Conservation (phyloP, 2,113 vertebrate species). For the Sorex fumeus region DNA sequence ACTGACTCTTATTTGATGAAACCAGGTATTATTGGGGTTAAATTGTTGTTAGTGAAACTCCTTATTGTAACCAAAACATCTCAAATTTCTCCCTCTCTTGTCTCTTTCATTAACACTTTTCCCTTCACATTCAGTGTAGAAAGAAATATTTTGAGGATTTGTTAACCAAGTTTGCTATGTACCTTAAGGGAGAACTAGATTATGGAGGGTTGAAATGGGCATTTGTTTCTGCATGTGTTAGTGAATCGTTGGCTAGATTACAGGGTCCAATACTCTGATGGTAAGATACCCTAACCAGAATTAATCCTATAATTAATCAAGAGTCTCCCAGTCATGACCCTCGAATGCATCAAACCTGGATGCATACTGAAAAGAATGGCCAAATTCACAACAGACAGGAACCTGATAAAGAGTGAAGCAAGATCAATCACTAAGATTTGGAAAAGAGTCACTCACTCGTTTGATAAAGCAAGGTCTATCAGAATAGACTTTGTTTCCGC, state of each 20-base stretch:
- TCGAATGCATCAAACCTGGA: background rate
- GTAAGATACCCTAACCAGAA: slow-evolving; percentile 30
- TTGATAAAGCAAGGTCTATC: slow-evolving; percentile 27
- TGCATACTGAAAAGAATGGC: no score
- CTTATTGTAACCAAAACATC: background rate
- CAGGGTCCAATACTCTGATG: slow-evolving; percentile 39
- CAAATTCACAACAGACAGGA: no score
- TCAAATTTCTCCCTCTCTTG: background rate
- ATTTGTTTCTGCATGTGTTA: slow-evolving; percentile 49
- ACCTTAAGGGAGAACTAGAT: background rate
- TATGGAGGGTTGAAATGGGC: slow-evolving; percentile 59
- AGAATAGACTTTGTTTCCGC: background rate
- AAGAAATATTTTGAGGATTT: slow-evolving; percentile 58
- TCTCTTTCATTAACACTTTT: slow-evolving; percentile 45
- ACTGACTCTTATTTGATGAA: slow-evolving; percentile 1
- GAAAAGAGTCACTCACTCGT: background rate
- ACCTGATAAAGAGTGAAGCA: no score
- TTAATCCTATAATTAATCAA: slow-evolving; percentile 5
- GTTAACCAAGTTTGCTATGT: background rate
- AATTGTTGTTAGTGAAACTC: slow-evolving; percentile 3
- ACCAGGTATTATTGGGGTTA: background rate
- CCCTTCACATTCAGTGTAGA: background rate
- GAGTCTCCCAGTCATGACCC: background rate
- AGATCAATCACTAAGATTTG: no score
- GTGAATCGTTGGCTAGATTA: slow-evolving; percentile 51